Evolutionary conservation across 2,888 invertebrate genomes (phyloP), one percentile per base, ranked within the genome.

Genomic region (Chrysodeixis includens): DNA sequence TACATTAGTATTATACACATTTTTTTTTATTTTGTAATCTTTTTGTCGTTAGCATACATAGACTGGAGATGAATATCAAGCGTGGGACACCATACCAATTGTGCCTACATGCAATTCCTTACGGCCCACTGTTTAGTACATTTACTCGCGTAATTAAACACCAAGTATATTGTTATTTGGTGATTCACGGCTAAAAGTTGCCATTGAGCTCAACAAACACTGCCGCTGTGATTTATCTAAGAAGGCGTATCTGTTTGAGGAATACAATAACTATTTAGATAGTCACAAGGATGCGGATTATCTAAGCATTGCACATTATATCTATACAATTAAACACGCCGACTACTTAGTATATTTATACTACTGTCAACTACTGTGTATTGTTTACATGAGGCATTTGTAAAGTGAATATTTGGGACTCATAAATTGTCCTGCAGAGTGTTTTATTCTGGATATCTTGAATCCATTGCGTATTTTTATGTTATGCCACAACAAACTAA

Each of bases 201-300:
- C 74, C 81, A 81, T 81, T 79, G 78, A 76, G 60, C 26, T 65
- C 55, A 71, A 74, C 79, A 71, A 71, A 74, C 66, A 79, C 62
- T 52, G 54, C 20, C 51, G 49, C 30, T 26, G 66, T 62, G 60
- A 71, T 74, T 78, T 70, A 74, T 76, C 66, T 74, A 74, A 67
- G 72, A 62, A 76, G 76, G 68, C 64, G 73, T 58, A 61, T 69
- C 46, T 49, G 54, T 66, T 81, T 77, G 69, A 72, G 68, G 64
- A 71, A 79, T 26, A 80, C 75, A 79, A 81, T 76, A 66, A 66
- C 56, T 35, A 67, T 58, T 58, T 54, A 72, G 62, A 70, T 71
- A 68, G 62, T 46, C 16, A 63, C 71, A 76, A 78, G 74, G 70
- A 77, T 77, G 58, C 30, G 56, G 65, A 10, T 59, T 75, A 57